Evolutionary conservation across 1,140 invertebrate species (phyloP), one percentile per base, ranked within the genome.

Genomic region (Vollenhovia emeryi): DNA sequence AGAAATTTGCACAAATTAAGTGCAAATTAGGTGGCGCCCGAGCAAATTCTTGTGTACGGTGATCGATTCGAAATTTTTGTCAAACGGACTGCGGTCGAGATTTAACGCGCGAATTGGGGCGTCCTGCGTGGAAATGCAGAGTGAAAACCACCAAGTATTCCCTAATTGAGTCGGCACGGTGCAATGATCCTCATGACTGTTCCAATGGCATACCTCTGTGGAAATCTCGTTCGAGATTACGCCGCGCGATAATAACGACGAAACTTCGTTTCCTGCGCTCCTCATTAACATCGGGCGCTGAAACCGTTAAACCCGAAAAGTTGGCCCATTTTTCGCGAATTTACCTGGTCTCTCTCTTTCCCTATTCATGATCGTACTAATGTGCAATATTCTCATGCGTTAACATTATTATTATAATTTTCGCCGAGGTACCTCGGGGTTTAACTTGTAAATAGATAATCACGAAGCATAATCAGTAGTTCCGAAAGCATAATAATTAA

Each of bases 361-460:
- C 43, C 59, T n/a, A 62, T 64, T 40, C 59, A 33, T n/a, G 59
- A 62, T 71, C 64, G 21, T 7, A 13, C 36, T 55, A 79, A 36
- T n/a, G 8, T 8, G 36, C 27, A 71, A 57, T 73, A 73, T 59
- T 73, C 50, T 73, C 66, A 7, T 13, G 18, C n/a, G 66, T 43
- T 45, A 57, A 71, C 40, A 40, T 45, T 71, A 78, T 52, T 78
- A 71, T 82, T 7, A 59, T n/a, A 30, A 82, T 71, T 59, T 73
- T 55, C 78, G 45, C 3, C n/a, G 8, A 11, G 13, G 13, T 33
- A n/a, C 24, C 36, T 55, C 78, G 66, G 50, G 50, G 8, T 82
- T 82, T 59, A 82, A 82, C 13, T 45, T 45, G 36, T 73, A 73
- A 82, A 82, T 69, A 57, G 36, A 40, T 57, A 71, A 73, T 73